phyloP scores from a whole-genome alignment of 2,888 invertebrate species.

The Strigamia maritima region DNA sequence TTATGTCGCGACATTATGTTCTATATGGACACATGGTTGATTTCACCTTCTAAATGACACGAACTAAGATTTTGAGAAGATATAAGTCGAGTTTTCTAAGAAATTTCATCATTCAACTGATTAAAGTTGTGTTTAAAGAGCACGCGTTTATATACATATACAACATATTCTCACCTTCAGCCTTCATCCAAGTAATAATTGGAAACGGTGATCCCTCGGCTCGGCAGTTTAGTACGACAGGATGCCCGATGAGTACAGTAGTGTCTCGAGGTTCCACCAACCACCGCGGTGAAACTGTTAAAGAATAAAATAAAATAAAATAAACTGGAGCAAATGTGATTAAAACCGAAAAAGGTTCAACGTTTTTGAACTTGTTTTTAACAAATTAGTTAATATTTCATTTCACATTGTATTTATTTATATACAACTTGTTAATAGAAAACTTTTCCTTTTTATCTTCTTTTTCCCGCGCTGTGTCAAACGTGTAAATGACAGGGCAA shows the following conservation, averaged over 20 bases:
- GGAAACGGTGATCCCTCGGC: constrained; percentile 94
- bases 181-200: constrained; percentile 90
- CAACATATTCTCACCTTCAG: constrained; percentile 69
- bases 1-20: too few species aligned
- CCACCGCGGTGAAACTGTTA: constrained; percentile 42
- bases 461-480: not conserved
- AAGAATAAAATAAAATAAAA: constrained; percentile 38
- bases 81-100: too few species aligned
- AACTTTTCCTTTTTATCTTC: not conserved
- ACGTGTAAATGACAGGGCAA: constrained; percentile 6
- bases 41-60: too few species aligned
- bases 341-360: not conserved
- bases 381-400: too few species aligned
- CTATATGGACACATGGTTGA: too few species aligned
- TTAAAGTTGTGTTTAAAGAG: too few species aligned
- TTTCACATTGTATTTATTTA: too few species aligned
- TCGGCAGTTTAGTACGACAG: constrained; percentile 84
- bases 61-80: too few species aligned
- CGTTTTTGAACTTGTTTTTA: not conserved
- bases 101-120: too few species aligned
- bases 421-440: not conserved
- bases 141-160: too few species aligned
- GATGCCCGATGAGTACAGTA: constrained; percentile 61
- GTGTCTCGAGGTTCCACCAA: constrained; percentile 40
- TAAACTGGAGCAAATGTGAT: not conserved